Base-by-base conservation (phyloP, 2,888 invertebrate species). In the Harpagoxenus sublaevis region DNA sequence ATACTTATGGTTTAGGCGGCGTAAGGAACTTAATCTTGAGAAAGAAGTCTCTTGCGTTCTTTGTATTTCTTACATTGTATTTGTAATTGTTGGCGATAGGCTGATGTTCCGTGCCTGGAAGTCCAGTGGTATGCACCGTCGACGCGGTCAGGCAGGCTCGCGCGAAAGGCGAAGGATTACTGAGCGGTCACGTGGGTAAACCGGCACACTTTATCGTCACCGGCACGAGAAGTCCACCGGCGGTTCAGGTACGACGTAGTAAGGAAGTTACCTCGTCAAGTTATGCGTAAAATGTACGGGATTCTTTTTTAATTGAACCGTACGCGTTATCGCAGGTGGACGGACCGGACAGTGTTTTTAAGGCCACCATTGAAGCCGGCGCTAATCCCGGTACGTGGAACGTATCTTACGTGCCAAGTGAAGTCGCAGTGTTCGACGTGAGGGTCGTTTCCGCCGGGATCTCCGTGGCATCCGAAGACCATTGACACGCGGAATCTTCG, bases 351-450 rank as follows among this genome's bases (percentile, higher is more conserved):
- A 96, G 96, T 78, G 96, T 94, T 95, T 95, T 90, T 92, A 96
- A 94, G 95, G 96, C 95, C 6, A 95, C 95, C n/a, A 95, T 97
- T 93, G 98, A 96, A 93, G 97, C 96, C 94, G 96, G 96, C 85
- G 97, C 95, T 94, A 96, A 92, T 95, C 97, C 96, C 94, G 97
- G 98, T 0, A 97, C 98, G 89, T 99, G 98, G 97, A 97, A 97
- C 86, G 98, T 99, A 70, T 97, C 98, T 0, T 99, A 99, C 95
- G 97, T 97, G 1, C 99, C 99, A 0, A 96, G 97, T 0, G 98
- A 98, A 92, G 98, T 98, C n/a, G 99, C 99, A 0, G 96, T 97
- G 60, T 99, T 98, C 94, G 98, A 99, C 94, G 97, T 99, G 51
- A 96, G 98, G 86, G 97, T 99, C 89, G 97, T 97, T 90, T 97